Evolutionary conservation across 1,140 invertebrate genomes (phyloP).

Genomic region (Bombus sylvicola): DNA sequence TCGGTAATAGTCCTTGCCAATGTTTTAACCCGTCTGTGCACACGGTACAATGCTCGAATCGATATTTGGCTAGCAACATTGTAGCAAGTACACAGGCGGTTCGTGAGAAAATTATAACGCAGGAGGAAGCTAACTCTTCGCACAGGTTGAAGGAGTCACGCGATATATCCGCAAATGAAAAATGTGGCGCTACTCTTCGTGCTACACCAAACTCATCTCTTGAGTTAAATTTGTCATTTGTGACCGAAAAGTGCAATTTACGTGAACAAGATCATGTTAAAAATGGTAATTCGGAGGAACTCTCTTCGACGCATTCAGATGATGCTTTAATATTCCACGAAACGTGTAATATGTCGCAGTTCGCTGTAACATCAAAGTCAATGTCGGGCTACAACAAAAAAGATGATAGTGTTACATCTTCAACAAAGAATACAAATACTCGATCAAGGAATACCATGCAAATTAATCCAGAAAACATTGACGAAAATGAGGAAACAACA

Average conservation of each 20-base stretch:
- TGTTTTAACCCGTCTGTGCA: conserved; percentile 1
- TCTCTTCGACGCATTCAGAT: not conserved
- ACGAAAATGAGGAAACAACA: not conserved
- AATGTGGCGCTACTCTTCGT: not conserved
- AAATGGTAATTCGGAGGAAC: not conserved
- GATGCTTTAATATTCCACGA: not conserved
- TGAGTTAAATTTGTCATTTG: not conserved
- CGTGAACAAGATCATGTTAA: not conserved
- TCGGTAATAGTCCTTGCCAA: conserved; percentile 30
- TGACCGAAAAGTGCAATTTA: not conserved
- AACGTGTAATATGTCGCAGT: too few species aligned
- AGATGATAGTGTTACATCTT: not conserved
- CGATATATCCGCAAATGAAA: too few species aligned
- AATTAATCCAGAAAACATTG: not conserved
- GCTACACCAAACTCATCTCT: not conserved
- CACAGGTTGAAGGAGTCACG: not conserved
- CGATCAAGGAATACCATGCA: not conserved
- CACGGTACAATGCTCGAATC: conserved; percentile 38
- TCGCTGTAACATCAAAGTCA: not conserved
- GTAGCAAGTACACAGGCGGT: not conserved
- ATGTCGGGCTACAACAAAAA: not conserved
- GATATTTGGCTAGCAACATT: conserved; percentile 45
- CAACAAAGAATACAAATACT: too few species aligned
- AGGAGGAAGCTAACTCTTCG: not conserved
- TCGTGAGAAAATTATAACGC: not conserved